These are phyloP conservation scores for Papilio elwesi DNA, from an alignment of 2,888 invertebrate genomes.

Conservation along the genomic window DNA sequence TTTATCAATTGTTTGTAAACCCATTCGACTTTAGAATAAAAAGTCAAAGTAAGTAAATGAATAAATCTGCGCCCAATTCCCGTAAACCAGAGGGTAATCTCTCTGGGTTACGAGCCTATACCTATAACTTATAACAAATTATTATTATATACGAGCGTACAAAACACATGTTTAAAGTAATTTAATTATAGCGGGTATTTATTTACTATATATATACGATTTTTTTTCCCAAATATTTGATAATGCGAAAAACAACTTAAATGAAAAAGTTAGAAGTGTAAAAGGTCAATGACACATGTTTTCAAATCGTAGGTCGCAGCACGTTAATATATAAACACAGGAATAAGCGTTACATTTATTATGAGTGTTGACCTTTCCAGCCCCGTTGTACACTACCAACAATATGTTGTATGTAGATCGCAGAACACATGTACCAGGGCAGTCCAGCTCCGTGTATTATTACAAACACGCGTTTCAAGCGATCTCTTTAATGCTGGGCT, in stretches of 20 bases:
- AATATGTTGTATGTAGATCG: conserved; percentile 59
- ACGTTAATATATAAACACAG: conserved; percentile 11
- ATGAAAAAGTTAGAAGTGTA: conserved; percentile 3
- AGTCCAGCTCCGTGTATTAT: conserved; percentile 40
- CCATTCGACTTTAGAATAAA: too few species aligned
- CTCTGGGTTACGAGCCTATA: too few species aligned
- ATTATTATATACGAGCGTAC: too few species aligned
- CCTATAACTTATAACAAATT: too few species aligned
- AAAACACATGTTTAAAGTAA: too few species aligned
- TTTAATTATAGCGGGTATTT: too few species aligned
- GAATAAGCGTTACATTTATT: conserved; percentile 50
- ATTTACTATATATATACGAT: too few species aligned
- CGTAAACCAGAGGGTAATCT: too few species aligned
- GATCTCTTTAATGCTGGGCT: conserved; percentile 55
- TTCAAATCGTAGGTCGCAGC: background rate
- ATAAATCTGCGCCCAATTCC: too few species aligned
- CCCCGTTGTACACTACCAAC: conserved; percentile 42
- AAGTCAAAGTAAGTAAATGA: too few species aligned
- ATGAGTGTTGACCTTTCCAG: conserved; percentile 62
- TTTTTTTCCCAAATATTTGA: background rate
- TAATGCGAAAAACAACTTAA: background rate
- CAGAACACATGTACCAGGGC: conserved; percentile 62
- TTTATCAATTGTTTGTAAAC: too few species aligned
- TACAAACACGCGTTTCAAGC: conserved; percentile 47
- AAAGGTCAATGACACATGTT: conserved; percentile 7